A percentile compares a stretch with the other conserved stretches of the same genome.
Conservation (phyloP, 2,888 invertebrate genomes). For the Busseola fusca region DNA sequence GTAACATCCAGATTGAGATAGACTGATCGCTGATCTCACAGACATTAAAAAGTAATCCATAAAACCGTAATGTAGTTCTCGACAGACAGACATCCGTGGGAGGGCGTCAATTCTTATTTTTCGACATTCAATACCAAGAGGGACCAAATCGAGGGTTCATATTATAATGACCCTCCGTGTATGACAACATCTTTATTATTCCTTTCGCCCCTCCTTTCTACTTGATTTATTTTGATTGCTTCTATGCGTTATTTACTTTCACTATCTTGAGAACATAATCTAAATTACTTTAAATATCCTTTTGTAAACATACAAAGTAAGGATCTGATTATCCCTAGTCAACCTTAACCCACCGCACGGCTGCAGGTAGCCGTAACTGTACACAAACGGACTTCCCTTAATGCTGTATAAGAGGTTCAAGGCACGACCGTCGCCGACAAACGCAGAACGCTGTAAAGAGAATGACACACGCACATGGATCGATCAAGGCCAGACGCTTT, state of each 20-base stretch:
- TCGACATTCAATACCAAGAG: slow-evolving; percentile 69
- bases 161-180: slow-evolving; percentile 75
- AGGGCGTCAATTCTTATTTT: slow-evolving; percentile 71
- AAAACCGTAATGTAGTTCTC: slow-evolving; percentile 62
- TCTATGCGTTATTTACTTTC: slow-evolving; percentile 24
- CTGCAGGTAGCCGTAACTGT: slow-evolving; percentile 53
- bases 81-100: slow-evolving; percentile 65
- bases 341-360: slow-evolving; percentile 36
- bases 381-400: slow-evolving; percentile 50
- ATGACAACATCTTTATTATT: slow-evolving; percentile 74
- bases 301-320: slow-evolving; percentile 46
- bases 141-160: slow-evolving; percentile 70
- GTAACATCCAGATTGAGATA: slow-evolving; percentile 39
- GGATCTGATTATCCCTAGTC: slow-evolving; percentile 51
- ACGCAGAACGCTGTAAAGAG: slow-evolving; percentile 72
- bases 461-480: slow-evolving; percentile 80
- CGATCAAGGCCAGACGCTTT: slow-evolving; percentile 83
- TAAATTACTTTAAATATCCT: slow-evolving; percentile 19
- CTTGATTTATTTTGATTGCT: slow-evolving; percentile 63
- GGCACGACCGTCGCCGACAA: slow-evolving; percentile 66
- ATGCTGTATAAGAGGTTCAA: slow-evolving; percentile 65
- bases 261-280: slow-evolving; percentile 25
- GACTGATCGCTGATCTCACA: slow-evolving; percentile 39
- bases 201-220: slow-evolving; percentile 60
- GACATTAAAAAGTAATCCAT: slow-evolving; percentile 68